Evolutionary conservation across 2,113 vertebrate genomes (phyloP).

Genomic region (Larimichthys polyactis): DNA sequence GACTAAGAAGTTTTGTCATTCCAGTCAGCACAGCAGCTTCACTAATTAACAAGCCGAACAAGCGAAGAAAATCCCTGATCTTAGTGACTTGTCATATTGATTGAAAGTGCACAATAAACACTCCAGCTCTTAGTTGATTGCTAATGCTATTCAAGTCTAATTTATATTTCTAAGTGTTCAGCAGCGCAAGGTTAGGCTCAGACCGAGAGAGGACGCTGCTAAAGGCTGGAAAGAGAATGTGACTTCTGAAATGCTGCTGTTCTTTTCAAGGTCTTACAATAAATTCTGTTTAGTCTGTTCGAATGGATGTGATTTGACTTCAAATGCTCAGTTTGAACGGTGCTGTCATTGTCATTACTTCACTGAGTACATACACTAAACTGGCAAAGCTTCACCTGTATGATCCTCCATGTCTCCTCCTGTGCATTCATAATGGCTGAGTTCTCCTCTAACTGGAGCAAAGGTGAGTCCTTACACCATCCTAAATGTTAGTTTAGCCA

Average conservation of each 20-base stretch:
- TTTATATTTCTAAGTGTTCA: slow-evolving; percentile 51
- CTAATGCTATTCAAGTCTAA: slow-evolving; percentile 46
- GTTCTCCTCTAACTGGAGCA: too few species aligned
- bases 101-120: slow-evolving; percentile 68
- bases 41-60: slow-evolving; percentile 48
- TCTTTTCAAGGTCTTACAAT: slow-evolving; percentile 29
- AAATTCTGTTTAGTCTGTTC: slow-evolving; percentile 29
- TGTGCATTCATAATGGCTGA: neutral
- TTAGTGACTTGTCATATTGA: slow-evolving; percentile 63
- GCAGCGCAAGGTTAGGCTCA: slow-evolving; percentile 42
- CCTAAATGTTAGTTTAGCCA: neutral
- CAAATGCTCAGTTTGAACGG: slow-evolving; percentile 14
- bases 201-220: slow-evolving; percentile 8
- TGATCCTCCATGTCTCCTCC: neutral
- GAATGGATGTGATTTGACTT: slow-evolving; percentile 33
- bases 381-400: neutral
- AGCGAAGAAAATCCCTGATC: slow-evolving; percentile 53
- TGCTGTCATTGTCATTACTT: slow-evolving; percentile 2
- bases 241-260: slow-evolving; percentile 15
- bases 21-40: slow-evolving; percentile 38
- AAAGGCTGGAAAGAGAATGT: neutral
- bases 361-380: neutral
- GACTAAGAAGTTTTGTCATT: slow-evolving; percentile 18
- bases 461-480: neutral
- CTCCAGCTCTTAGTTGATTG: slow-evolving; percentile 67